Percentiles rank a stretch among this genome's conserved stretches.
phyloP scores from a whole-genome alignment of 2,797 vertebrate species.

The Characodon lateralis region DNA sequence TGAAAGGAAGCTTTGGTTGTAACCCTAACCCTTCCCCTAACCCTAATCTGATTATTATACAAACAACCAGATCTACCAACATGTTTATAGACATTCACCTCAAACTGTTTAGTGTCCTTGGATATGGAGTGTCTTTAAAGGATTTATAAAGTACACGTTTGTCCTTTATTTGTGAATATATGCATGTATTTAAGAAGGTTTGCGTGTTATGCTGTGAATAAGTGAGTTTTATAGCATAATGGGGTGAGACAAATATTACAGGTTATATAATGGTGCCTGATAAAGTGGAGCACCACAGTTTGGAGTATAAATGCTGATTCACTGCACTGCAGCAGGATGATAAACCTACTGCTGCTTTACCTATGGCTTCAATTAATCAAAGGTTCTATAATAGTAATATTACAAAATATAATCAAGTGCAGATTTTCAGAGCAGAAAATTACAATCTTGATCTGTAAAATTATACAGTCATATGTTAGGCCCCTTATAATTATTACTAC shows the following conservation, averaged over 20 bases:
- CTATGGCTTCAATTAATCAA: conserved; percentile 21
- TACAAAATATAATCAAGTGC: not conserved
- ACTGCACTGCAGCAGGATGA: conserved; percentile 11
- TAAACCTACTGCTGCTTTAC: conserved; percentile 29
- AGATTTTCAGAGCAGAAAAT: conserved; percentile 2
- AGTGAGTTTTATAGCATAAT: conserved; percentile 15
- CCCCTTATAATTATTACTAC: conserved; percentile 18
- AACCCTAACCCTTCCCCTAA: too few species aligned
- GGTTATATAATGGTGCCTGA: conserved; percentile 32
- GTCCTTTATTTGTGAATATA: conserved; percentile 9
- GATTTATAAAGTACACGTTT: conserved; percentile 6
- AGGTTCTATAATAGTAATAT: conserved; percentile 23
- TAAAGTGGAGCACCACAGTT: conserved; percentile 4
- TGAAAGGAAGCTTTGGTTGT: too few species aligned
- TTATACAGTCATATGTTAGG: conserved; percentile 1
- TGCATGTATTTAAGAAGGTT: conserved; percentile 19
- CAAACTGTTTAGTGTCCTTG: conserved; percentile 1
- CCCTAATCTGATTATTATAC: not conserved
- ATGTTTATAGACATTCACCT: conserved; percentile 15
- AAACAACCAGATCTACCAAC: not conserved
- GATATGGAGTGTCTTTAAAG: not conserved
- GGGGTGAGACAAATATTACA: conserved; percentile 19
- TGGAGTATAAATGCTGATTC: conserved; percentile 27
- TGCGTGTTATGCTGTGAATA: conserved; percentile 21
- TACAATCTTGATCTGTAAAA: conserved; percentile 11